Evolutionary conservation across 1,140 invertebrate genomes (phyloP).

Genomic region (Caenorhabditis latens): DNA sequence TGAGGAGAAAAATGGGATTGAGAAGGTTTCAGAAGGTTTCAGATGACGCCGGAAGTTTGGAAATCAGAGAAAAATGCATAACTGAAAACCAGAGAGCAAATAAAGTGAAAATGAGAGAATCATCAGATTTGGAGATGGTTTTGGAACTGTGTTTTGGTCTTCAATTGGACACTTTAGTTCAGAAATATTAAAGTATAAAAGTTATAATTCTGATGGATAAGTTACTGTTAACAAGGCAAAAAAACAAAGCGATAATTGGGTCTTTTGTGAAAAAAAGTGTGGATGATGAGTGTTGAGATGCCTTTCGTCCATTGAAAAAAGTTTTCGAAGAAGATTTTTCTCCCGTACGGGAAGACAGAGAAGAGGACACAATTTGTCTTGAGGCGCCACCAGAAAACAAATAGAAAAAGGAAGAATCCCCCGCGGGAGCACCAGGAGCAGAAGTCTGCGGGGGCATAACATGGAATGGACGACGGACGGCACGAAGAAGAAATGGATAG

Average conservation of each 20-base stretch:
- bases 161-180: too few relatives aligned
- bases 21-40: constrained; percentile 36
- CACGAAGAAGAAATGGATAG: constrained; percentile 37
- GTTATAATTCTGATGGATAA: too few relatives aligned
- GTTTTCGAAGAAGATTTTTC: neutral
- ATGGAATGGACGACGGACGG: constrained; percentile 1
- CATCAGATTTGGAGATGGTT: too few relatives aligned
- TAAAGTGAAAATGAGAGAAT: too few relatives aligned
- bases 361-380: constrained; percentile 36
- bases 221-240: too few relatives aligned
- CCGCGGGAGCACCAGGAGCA: constrained; percentile 28
- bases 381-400: constrained; percentile 45
- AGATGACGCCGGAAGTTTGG: constrained; percentile 46
- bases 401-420: neutral
- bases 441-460: constrained; percentile 4
- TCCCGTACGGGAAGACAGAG: neutral
- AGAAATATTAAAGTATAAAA: too few relatives aligned
- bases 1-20: constrained; percentile 1
- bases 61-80: neutral
- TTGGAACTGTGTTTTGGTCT: too few relatives aligned
- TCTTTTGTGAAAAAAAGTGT: constrained; percentile 52
- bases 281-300: constrained; percentile 43
- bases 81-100: neutral
- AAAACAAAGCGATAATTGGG: neutral
- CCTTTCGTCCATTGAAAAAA: neutral